Percentiles rank a stretch among this genome's conserved stretches.
phyloP scores from a whole-genome alignment of 2,113 vertebrate genomes.

The Phylloscopus trochilus region DNA sequence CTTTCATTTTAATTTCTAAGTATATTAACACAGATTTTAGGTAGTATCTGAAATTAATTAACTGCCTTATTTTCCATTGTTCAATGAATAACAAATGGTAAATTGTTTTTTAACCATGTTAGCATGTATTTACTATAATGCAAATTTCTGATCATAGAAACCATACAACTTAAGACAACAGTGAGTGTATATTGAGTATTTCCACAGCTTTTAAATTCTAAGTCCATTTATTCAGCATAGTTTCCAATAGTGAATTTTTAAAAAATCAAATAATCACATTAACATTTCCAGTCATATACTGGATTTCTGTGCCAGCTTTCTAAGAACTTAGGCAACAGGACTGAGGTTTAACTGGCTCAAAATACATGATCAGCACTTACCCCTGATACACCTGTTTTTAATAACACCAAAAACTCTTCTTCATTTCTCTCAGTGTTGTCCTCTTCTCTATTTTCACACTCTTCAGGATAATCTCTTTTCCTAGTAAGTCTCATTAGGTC shows the following conservation, averaged over 20 bases:
- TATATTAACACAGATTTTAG: background rate
- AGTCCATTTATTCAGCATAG: background rate
- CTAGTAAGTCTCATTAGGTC: background rate
- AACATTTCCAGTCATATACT: background rate
- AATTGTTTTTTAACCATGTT: background rate
- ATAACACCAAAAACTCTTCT: background rate
- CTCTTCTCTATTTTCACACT: background rate
- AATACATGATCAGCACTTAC: constrained; percentile 14
- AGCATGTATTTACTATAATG: background rate
- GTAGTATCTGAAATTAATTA: background rate
- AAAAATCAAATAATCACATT: background rate
- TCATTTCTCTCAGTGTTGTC: background rate
- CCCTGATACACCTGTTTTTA: background rate
- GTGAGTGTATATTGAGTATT: background rate
- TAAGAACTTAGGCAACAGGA: background rate
- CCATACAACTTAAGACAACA: background rate
- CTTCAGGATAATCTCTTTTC: background rate
- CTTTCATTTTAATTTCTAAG: background rate
- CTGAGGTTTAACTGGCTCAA: background rate
- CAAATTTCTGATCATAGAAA: background rate
- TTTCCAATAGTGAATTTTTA: background rate
- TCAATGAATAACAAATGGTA: background rate
- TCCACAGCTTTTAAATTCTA: background rate
- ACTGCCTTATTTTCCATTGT: background rate
- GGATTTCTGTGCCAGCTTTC: background rate